These are phyloP conservation scores for Eurosta solidaginis DNA, from an alignment of 1,140 invertebrate genomes.

Conservation along the genomic window DNA sequence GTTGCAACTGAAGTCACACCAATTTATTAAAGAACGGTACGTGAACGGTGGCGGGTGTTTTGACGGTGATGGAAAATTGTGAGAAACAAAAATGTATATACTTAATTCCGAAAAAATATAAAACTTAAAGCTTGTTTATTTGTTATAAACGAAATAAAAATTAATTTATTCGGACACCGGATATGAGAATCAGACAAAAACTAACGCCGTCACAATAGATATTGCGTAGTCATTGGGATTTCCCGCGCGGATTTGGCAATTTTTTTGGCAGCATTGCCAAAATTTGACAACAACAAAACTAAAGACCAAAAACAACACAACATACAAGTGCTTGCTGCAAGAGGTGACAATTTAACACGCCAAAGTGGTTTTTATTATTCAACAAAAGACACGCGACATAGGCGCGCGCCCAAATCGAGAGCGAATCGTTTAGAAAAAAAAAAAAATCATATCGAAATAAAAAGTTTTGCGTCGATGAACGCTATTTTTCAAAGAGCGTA, in stretches of 20 bases:
- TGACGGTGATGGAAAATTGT: background rate
- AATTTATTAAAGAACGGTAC: constrained; percentile 5
- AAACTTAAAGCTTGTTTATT: background rate
- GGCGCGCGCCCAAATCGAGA: background rate
- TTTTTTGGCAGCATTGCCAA: constrained; percentile 51
- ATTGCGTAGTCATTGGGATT: constrained; percentile 45
- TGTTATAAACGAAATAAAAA: background rate
- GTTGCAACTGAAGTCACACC: background rate
- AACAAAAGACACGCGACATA: constrained; percentile 32
- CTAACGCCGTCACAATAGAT: background rate
- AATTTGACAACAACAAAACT: constrained; percentile 18
- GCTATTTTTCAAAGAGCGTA: background rate
- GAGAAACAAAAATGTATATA: background rate
- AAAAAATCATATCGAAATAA: background rate
- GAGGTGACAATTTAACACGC: constrained; percentile 12
- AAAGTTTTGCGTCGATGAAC: background rate
- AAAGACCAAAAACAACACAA: background rate
- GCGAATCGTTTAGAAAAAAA: background rate
- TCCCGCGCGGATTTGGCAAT: constrained; percentile 42
- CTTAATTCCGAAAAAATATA: background rate
- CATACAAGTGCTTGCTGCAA: background rate
- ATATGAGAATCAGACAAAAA: background rate
- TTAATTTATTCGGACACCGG: background rate
- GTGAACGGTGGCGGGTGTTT: background rate
- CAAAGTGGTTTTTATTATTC: constrained; percentile 4